Percentiles rank a stretch among this genome's conserved stretches.
Evolutionary conservation across 1,140 invertebrate genomes (phyloP).

Genomic region (Cherax quadricarinatus): DNA sequence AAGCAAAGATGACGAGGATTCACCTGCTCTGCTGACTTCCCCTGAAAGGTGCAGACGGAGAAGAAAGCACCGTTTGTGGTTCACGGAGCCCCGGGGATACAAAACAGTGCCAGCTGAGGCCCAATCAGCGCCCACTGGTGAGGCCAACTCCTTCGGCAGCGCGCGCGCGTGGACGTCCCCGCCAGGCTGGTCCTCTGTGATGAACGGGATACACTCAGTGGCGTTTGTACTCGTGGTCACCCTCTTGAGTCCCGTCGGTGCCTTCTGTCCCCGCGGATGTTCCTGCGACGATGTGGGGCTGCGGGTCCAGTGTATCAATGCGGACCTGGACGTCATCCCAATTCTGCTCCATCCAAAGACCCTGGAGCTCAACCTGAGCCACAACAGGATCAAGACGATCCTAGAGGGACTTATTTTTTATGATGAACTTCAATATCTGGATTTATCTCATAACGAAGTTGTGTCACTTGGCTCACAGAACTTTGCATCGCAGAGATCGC

Average conservation of each 20-base stretch:
- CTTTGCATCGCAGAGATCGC: constrained; percentile 62
- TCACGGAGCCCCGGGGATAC: constrained; percentile 1
- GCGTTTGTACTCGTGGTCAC: constrained; percentile 50
- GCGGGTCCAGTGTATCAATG: constrained; percentile 65
- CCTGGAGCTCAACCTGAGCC: constrained; percentile 64
- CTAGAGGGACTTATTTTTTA: constrained; percentile 69
- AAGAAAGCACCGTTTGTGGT: constrained; percentile 39
- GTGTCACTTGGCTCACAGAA: constrained; percentile 68
- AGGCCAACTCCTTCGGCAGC: neutral
- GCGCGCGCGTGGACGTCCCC: constrained; percentile 23
- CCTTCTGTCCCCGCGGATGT: constrained; percentile 71
- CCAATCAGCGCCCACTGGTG: neutral
- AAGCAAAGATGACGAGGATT: neutral
- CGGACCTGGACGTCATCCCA: constrained; percentile 69
- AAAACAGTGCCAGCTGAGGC: constrained; percentile 29
- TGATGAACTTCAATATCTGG: constrained; percentile 63
- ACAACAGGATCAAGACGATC: constrained; percentile 71
- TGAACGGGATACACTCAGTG: constrained; percentile 49
- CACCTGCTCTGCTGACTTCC: constrained; percentile 35
- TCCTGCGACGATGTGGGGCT: constrained; percentile 65
- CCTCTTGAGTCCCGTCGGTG: constrained; percentile 56
- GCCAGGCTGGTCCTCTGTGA: constrained; percentile 49
- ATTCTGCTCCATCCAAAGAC: constrained; percentile 70
- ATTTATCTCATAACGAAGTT: constrained; percentile 72
- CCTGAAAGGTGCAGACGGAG: constrained; percentile 22